These are phyloP conservation scores for Aptenodytes patagonicus DNA, from an alignment of 2,113 vertebrate species.

Conservation along the genomic window DNA sequence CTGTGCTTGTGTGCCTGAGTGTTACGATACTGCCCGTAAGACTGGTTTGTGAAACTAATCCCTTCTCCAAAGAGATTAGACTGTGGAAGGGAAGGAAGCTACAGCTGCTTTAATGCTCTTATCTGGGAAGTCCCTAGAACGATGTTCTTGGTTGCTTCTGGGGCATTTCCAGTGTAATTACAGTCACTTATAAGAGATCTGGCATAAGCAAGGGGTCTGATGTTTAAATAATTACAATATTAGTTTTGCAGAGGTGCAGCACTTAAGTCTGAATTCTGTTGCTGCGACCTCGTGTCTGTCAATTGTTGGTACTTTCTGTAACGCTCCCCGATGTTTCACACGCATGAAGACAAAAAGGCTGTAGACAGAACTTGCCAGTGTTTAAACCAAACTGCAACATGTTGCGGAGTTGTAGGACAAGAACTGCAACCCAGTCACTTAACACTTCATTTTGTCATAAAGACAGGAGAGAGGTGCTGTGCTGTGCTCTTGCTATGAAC, in stretches of 20 bases:
- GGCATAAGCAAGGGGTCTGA: not conserved
- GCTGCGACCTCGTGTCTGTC: not conserved
- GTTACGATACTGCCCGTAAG: not conserved
- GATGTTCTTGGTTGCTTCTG: not conserved
- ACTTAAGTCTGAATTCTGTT: not conserved
- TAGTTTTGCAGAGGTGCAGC: not conserved
- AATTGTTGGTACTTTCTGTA: not conserved
- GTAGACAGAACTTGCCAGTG: not conserved
- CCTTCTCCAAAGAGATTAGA: not conserved
- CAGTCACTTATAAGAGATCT: not conserved
- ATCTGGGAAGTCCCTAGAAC: not conserved
- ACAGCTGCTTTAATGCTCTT: not conserved
- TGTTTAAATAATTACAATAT: not conserved
- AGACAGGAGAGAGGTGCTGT: conserved; percentile 55
- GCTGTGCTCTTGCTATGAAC: conserved; percentile 69
- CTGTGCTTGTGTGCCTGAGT: not conserved
- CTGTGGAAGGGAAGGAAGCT: not conserved
- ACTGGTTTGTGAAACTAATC: not conserved
- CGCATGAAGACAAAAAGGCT: not conserved
- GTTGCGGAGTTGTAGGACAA: not conserved
- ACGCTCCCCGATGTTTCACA: not conserved
- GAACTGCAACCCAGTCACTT: conserved; percentile 57
- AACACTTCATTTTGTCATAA: conserved; percentile 62
- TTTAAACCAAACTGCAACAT: not conserved
- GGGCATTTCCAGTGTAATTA: not conserved